These are phyloP conservation scores for Anarhynchus alexandrinus DNA, from an alignment of 2,113 vertebrate genomes.

Conservation along the genomic window DNA sequence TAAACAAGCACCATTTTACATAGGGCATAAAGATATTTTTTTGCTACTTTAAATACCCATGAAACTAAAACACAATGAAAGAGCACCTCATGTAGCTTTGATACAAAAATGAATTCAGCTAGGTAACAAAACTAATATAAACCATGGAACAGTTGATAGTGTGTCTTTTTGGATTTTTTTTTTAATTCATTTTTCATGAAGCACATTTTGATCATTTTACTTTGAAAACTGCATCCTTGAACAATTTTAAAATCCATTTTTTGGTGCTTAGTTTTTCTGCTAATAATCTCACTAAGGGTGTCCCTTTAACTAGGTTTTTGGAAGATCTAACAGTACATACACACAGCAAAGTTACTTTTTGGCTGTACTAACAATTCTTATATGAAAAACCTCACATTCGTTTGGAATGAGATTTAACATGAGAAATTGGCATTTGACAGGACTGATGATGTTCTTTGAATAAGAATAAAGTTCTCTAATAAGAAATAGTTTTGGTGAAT, in stretches of 20 bases:
- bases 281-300: neutral
- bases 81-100: neutral
- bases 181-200: neutral
- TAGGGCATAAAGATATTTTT: neutral
- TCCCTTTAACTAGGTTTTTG: neutral
- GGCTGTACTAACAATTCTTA: neutral
- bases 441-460: neutral
- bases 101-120: neutral
- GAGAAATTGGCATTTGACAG: neutral
- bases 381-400: neutral
- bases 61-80: neutral
- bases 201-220: neutral
- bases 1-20: neutral
- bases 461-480: neutral
- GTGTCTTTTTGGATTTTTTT: neutral
- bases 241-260: neutral
- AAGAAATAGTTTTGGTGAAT: neutral
- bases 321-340: neutral
- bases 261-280: neutral
- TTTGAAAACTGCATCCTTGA: neutral
- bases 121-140: neutral
- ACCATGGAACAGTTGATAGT: neutral
- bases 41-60: neutral
- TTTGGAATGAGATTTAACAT: neutral
- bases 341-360: neutral